Evolutionary conservation across 2,113 vertebrate species (phyloP).

Genomic region (Hoplias malabaricus): DNA sequence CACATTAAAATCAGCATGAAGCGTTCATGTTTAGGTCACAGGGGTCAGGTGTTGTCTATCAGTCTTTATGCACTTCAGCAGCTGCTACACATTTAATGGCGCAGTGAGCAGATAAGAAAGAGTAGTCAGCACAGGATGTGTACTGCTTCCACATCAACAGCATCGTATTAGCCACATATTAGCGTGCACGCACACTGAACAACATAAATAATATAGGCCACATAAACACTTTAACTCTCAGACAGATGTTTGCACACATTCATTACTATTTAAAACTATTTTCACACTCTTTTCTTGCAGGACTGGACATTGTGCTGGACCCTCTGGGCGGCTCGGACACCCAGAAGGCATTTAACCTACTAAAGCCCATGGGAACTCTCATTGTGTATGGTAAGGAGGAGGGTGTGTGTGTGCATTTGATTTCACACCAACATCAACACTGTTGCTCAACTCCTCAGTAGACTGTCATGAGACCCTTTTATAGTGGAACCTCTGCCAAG

Average conservation of each 20-base stretch:
- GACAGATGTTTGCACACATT: neutral
- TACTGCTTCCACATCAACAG: neutral
- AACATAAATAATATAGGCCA: too few species aligned
- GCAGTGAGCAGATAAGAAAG: neutral
- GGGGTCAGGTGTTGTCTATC: neutral
- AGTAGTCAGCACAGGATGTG: conserved; percentile 9
- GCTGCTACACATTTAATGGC: neutral
- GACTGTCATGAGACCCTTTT: neutral
- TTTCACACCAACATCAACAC: neutral
- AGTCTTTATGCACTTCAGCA: neutral
- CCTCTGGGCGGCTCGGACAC: conserved; percentile 88
- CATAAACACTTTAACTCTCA: neutral
- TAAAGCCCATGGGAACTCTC: conserved; percentile 88
- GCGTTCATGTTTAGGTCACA: neutral
- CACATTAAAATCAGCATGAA: neutral
- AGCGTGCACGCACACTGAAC: neutral
- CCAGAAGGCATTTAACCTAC: conserved; percentile 81
- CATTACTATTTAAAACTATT: neutral
- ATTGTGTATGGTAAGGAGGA: conserved; percentile 81
- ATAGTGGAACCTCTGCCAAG: neutral
- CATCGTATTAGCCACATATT: neutral
- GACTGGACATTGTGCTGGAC: conserved; percentile 89
- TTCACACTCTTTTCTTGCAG: conserved; percentile 61
- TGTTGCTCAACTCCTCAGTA: neutral
- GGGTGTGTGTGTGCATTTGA: neutral